phyloP scores from a whole-genome alignment of 2,113 vertebrate genomes.

The Mirounga angustirostris region DNA sequence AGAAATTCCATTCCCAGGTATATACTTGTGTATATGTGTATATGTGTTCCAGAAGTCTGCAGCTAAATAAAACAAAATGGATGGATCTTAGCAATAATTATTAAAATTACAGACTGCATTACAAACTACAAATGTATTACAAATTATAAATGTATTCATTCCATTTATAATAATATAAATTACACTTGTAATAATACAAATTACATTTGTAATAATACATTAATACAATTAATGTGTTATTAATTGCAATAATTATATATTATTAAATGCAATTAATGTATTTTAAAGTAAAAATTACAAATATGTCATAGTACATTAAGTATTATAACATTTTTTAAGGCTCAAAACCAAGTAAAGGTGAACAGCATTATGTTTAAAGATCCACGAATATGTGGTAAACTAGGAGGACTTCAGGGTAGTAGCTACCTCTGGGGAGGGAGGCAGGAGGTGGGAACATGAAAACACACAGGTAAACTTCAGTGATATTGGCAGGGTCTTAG shows the following conservation, averaged over 20 bases:
- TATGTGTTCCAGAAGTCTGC: neutral
- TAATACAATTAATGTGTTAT: neutral
- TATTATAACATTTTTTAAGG: neutral
- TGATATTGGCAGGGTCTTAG: neutral
- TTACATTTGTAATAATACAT: neutral
- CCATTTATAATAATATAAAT: neutral
- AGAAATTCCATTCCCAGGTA: neutral
- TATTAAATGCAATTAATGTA: neutral
- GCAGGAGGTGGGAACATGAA: neutral
- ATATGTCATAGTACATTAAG: neutral
- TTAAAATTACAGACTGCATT: neutral
- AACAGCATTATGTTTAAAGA: neutral
- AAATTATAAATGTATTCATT: neutral
- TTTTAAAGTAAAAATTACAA: neutral
- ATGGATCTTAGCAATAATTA: neutral
- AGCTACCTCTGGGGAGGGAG: neutral
- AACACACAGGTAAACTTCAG: neutral
- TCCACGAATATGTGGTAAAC: neutral
- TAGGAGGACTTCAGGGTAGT: neutral
- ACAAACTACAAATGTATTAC: neutral
- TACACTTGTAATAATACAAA: neutral
- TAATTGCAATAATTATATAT: neutral
- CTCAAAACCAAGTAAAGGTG: neutral
- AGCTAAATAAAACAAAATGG: neutral
- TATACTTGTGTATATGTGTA: neutral